A percentile compares a stretch with the other conserved stretches of the same genome.
These are phyloP conservation scores for Lucilia sericata DNA, from an alignment of 1,140 invertebrate species.

Conservation along the genomic window DNA sequence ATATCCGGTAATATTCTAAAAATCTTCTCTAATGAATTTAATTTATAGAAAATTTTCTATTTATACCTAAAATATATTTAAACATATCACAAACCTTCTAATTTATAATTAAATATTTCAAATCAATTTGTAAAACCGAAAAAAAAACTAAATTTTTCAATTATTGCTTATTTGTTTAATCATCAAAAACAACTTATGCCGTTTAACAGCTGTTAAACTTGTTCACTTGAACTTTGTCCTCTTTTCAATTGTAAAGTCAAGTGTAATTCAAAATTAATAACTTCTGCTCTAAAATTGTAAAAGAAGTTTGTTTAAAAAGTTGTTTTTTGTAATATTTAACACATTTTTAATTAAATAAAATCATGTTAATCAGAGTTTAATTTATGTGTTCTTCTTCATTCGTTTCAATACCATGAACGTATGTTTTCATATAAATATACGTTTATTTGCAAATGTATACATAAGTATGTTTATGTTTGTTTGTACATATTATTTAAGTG, in stretches of 20 bases:
- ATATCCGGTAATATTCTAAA: too few relatives aligned
- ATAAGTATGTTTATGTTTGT: not conserved
- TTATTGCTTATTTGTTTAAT: too few relatives aligned
- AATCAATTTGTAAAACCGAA: too few relatives aligned
- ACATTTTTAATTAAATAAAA: conserved; percentile 19
- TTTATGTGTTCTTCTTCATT: not conserved
- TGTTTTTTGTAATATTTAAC: not conserved
- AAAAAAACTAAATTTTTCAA: too few relatives aligned
- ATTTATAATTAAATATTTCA: too few relatives aligned
- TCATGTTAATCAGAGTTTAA: not conserved
- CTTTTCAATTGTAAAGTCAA: not conserved
- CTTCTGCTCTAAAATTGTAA: not conserved
- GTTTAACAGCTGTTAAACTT: not conserved
- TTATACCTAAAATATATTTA: too few relatives aligned
- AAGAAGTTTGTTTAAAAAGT: not conserved
- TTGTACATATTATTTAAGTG: not conserved
- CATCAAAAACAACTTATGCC: not conserved
- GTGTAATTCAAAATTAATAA: conserved; percentile 2
- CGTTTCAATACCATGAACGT: not conserved
- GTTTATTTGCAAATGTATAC: not conserved
- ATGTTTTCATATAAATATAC: not conserved
- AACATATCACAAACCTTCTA: too few relatives aligned
- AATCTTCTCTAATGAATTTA: too few relatives aligned
- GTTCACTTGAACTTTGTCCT: not conserved
- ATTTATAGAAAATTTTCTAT: too few relatives aligned